Percentiles rank a stretch among this genome's conserved stretches.
phyloP scores from a whole-genome alignment of 2,797 vertebrate species.

The Coranthus polyacanthus region DNA sequence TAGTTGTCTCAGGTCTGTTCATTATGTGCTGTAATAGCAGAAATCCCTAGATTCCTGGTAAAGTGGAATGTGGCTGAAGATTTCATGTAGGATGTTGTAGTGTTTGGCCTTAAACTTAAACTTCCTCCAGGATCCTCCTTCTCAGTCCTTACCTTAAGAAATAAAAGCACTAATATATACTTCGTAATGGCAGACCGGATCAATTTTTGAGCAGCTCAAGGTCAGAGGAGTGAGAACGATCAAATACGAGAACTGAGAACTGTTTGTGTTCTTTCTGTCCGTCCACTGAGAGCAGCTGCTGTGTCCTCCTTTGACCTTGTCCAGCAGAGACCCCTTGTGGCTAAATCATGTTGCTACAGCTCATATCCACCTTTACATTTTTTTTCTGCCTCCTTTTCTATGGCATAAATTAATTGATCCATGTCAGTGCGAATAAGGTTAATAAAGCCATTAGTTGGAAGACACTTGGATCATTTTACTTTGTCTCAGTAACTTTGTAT shows the following conservation, averaged over 20 bases:
- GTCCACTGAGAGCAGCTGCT: background rate
- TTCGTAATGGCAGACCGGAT: background rate
- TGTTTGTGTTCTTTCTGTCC: slow-evolving; percentile 1
- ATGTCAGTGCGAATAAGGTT: too few species aligned
- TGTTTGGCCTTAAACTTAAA: too few species aligned
- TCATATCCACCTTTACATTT: background rate
- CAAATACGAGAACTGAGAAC: background rate
- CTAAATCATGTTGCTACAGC: background rate
- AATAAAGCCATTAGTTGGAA: background rate
- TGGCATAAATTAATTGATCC: background rate
- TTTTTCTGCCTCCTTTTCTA: background rate
- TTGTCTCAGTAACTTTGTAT: background rate
- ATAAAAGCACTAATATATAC: background rate
- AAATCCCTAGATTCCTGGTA: too few species aligned
- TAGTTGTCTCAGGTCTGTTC: too few species aligned
- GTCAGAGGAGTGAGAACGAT: background rate
- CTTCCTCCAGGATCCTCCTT: too few species aligned
- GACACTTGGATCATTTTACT: background rate
- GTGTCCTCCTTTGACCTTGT: background rate
- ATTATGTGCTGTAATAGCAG: too few species aligned
- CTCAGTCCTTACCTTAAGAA: too few species aligned
- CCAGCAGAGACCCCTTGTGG: slow-evolving; percentile 62
- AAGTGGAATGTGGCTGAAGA: too few species aligned
- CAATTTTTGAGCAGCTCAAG: background rate
- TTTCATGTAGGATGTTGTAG: too few species aligned